phyloP scores from a whole-genome alignment of 2,888 invertebrate species.

The Pyrrhia umbra region DNA sequence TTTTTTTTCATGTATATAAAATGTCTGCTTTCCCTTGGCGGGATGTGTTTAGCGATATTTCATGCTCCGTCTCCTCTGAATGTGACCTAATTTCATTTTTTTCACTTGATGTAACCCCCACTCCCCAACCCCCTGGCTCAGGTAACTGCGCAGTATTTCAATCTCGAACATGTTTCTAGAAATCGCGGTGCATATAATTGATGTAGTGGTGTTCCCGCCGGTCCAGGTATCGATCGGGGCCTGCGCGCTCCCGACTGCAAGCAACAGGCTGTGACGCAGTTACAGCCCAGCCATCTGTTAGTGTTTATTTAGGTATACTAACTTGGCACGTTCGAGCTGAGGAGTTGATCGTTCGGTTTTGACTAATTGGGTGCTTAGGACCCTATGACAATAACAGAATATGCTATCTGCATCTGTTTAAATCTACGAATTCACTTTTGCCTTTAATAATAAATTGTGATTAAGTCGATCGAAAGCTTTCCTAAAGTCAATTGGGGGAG shows the following conservation, averaged over 20 bases:
- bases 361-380: not conserved
- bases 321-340: constrained; percentile 16
- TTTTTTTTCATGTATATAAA: not conserved
- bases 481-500: not conserved
- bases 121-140: constrained; percentile 13
- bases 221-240: constrained; percentile 76
- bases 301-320: constrained; percentile 50
- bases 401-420: not conserved
- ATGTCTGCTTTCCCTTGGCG: not conserved
- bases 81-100: constrained; percentile 22
- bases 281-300: constrained; percentile 55
- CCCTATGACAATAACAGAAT: not conserved
- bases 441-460: not conserved
- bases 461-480: constrained; percentile 19
- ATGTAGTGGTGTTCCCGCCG: constrained; percentile 61
- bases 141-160: constrained; percentile 57
- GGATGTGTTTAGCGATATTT: not conserved
- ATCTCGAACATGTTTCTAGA: constrained; percentile 56
- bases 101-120: not conserved
- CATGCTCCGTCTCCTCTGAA: not conserved
- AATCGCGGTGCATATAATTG: constrained; percentile 65
- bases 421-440: not conserved
- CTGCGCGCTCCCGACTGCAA: constrained; percentile 75
- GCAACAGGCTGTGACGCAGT: constrained; percentile 79
- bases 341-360: constrained; percentile 5